A percentile compares a stretch with the other conserved stretches of the same genome.
phyloP scores from a whole-genome alignment of 2,113 vertebrate species.

The Halichoeres trimaculatus region DNA sequence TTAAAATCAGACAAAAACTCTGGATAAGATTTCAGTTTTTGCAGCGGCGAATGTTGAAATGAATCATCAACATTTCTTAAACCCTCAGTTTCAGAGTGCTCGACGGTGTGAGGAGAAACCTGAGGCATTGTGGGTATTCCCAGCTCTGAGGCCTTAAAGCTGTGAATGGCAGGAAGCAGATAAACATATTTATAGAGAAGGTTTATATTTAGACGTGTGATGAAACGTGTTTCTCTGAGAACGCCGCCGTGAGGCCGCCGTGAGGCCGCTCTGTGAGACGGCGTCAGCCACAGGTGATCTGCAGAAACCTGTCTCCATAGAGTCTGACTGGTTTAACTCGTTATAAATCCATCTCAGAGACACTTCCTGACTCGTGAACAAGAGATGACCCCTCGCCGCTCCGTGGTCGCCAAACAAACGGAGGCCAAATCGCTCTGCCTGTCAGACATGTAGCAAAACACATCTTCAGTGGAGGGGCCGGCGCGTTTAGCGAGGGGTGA shows the following conservation, averaged over 20 bases:
- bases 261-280: too few relatives aligned
- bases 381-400: constrained; percentile 65
- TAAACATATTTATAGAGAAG: constrained; percentile 50
- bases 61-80: too few relatives aligned
- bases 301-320: too few relatives aligned
- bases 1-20: too few relatives aligned
- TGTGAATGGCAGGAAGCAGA: constrained; percentile 76
- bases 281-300: too few relatives aligned
- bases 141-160: constrained; percentile 44
- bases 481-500: constrained; percentile 73
- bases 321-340: constrained; percentile 4
- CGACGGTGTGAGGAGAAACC: too few relatives aligned
- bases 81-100: too few relatives aligned
- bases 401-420: constrained; percentile 68
- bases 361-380: constrained; percentile 61
- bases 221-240: constrained; percentile 40
- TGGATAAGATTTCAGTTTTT: too few relatives aligned
- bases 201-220: constrained; percentile 56
- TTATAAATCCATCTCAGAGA: constrained; percentile 52
- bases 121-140: constrained; percentile 43
- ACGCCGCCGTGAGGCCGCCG: constrained; percentile 26
- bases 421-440: constrained; percentile 76
- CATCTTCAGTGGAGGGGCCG: constrained; percentile 70
- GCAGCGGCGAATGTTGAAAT: too few relatives aligned
- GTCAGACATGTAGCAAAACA: constrained; percentile 81